Base-by-base conservation (phyloP, 2,888 invertebrate genomes). In the Eubasilissa splendida region DNA sequence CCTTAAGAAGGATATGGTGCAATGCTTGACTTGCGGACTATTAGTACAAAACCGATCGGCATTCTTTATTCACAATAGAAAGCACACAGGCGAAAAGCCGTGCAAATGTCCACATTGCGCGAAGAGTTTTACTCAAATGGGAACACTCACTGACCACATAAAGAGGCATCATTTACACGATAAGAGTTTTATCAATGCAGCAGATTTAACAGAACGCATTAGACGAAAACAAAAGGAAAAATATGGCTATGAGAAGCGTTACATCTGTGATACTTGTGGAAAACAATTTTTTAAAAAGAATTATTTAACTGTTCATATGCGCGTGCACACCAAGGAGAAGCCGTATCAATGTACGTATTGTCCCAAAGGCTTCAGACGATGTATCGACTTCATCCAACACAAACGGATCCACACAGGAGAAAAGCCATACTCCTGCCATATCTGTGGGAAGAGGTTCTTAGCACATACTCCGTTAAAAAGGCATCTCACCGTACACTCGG, bases 281-380 rank as follows among this genome's bases (percentile, higher is more conserved):
- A 90, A 89, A 85, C 86, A 87, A 0, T 90, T 90, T 79, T 88
- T 85, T 79, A 86, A 87, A 7, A 88, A 88, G 84, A 85, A 83
- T 82, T 87, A 88, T 85, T 86, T 89, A 0, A 86, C 86, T 42
- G 86, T 87, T 14, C 90, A 90, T 73, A 87, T 88, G 86, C 85
- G 89, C 8, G 87, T 86, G 5, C 90, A 90, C 74, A 89, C 90
- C 2, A 88, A 88, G 1, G 90, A 90, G 81, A 89, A 88, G 10
- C 90, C 90, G 2, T 89, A 88, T 80, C 79, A 85, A 2, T 90
- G 90, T 80, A 81, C 87, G 0, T 81, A 86, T 22, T 90, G 90
- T 77, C 85, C 86, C 0, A 84, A 85, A 11, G 86, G 85, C 14
- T 90, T 89, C 77, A 87, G 87, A 2, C 90, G 89, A 80, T 82